Evolutionary conservation across 2,888 invertebrate species (phyloP), one percentile per base, ranked within the genome.

Genomic region (Pristionchus arcanus): DNA sequence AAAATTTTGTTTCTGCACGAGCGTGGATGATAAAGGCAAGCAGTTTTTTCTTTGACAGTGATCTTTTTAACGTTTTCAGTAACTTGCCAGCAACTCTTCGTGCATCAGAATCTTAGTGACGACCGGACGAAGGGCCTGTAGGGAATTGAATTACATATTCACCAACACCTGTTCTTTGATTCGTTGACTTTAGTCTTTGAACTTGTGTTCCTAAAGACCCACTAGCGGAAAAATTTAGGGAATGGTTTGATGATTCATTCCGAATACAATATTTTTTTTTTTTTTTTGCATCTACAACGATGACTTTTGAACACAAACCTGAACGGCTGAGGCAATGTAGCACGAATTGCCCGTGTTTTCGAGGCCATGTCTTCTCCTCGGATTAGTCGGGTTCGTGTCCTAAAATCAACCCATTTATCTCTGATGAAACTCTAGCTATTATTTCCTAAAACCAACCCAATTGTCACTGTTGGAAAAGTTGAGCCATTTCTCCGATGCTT

Each of bases 281-380:
- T n/a, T n/a, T n/a, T n/a, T n/a, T n/a, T n/a, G n/a, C n/a, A n/a
- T n/a, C n/a, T n/a, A n/a, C n/a, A 19, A 74, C 28, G 11, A 37
- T 15, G 34, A 74, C 19, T 9, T n/a, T 74, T 34, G 25, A 4
- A 16, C 15, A 5, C 42, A 49, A 53, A 87, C 87, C 71, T 91
- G 91, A 0, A 91, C 77, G 5, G 84, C 90, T 19, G 91, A 88
- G 68, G 90, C 90, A 84, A 90, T 68, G 55, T 90, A 91, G 74
- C 91, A 91, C 1, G 89, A 34, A 68, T 90, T 90, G 25, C 91
- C 91, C 25, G 90, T 49, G 53, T 91, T 91, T 19, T 84, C 77
- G 31, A 90, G 87, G 0, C 91, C 91, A 2, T 11, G 19, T 16
- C 21, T 74, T 16, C 71, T 31, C 11, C 16, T 71, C 19, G 16